Evolutionary conservation across 2,113 vertebrate species (phyloP).

Genomic region (Gymnorhina tibicen): DNA sequence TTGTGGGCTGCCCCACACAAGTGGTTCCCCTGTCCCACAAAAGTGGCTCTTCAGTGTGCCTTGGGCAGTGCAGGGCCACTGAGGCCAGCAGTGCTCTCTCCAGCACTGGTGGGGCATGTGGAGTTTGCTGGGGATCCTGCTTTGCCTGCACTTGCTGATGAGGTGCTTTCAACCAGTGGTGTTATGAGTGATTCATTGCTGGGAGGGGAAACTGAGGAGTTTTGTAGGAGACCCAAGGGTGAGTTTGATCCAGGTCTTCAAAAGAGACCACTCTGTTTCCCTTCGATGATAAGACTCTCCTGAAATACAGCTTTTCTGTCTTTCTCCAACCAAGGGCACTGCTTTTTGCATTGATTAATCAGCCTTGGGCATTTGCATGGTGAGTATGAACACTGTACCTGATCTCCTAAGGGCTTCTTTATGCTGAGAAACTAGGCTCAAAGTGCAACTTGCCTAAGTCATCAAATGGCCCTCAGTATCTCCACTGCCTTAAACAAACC

Average conservation of each 20-base stretch:
- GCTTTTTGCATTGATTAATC: not conserved
- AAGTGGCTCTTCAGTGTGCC: not conserved
- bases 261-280: not conserved
- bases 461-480: not conserved
- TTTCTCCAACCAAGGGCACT: not conserved
- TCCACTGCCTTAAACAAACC: not conserved
- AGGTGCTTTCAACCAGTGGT: not conserved
- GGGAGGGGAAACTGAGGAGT: not conserved
- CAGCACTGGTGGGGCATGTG: too few species aligned
- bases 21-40: not conserved
- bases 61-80: not conserved
- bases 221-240: not conserved
- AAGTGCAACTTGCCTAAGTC: not conserved
- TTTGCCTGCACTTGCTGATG: rapidly evolving
- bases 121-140: rapidly evolving
- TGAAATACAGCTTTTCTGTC: not conserved
- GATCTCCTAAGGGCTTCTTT: not conserved
- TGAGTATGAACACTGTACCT: not conserved
- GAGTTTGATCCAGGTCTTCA: not conserved
- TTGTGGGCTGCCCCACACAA: not conserved
- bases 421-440: not conserved
- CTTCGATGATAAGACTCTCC: not conserved
- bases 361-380: not conserved
- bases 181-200: not conserved
- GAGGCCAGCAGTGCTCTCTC: not conserved